Conservation (phyloP, 2,113 vertebrate genomes). For the Microtus pennsylvanicus region DNA sequence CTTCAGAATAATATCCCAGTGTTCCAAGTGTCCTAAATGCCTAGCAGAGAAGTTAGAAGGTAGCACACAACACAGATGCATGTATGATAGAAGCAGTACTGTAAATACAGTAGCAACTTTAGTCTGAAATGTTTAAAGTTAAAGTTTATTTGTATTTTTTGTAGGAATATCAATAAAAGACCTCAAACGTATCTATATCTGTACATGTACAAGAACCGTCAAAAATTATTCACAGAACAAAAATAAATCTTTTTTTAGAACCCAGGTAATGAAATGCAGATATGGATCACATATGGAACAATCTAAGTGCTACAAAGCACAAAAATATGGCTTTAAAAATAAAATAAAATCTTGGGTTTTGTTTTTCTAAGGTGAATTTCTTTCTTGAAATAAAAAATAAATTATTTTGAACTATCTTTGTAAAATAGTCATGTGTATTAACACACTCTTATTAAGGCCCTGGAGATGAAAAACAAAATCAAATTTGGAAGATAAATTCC, state of each 20-base stretch:
- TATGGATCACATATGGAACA: constrained; percentile 85
- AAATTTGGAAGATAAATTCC: constrained; percentile 84
- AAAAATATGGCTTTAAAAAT: constrained; percentile 89
- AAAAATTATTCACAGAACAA: constrained; percentile 93
- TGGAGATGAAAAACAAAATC: constrained; percentile 84
- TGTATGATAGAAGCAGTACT: background rate
- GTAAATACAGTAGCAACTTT: constrained; percentile 46
- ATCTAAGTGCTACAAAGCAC: constrained; percentile 87
- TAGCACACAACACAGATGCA: background rate
- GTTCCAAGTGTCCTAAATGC: background rate
- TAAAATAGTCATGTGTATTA: constrained; percentile 86
- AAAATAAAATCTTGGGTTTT: constrained; percentile 85
- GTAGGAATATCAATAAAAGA: constrained; percentile 92
- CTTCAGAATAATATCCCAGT: constrained; percentile 20
- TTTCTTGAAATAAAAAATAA: constrained; percentile 90
- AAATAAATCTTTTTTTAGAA: constrained; percentile 92
- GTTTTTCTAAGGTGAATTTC: constrained; percentile 85
- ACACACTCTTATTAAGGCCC: constrained; percentile 89
- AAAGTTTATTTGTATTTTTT: constrained; percentile 91
- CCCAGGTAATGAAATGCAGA: constrained; percentile 90
- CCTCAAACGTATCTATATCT: constrained; percentile 90
- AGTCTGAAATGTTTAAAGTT: constrained; percentile 89
- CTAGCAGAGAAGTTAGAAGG: background rate
- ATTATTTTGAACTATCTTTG: constrained; percentile 89
- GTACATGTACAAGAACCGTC: constrained; percentile 91